Evolutionary conservation across 2,113 vertebrate species (phyloP), one percentile per base, ranked within the genome.

Genomic region (Zosterops hypoxanthus): DNA sequence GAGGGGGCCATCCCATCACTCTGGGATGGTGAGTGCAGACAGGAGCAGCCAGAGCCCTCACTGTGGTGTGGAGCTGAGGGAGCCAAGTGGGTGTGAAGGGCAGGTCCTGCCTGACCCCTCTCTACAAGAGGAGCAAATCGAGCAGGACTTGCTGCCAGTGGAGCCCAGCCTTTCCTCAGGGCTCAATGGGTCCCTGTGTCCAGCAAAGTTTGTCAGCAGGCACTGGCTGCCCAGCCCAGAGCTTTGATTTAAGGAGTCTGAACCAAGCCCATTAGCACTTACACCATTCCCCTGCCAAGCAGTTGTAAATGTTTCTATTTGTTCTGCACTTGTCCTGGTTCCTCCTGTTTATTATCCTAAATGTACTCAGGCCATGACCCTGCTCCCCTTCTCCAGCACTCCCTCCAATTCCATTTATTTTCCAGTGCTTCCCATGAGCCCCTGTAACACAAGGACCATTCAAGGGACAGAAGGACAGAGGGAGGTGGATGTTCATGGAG

Each of bases 11-110:
- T 12, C 26, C 5, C 36, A 20, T 34, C 23, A 0, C 61, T 47
- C 33, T 33, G 24, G 24, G 69, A 28, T 36, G 3, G 2, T 1
- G 4, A 28, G 53, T 36, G 46, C 0, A 0, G 49, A 3, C 1
- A 2, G 47, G 24, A 88, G n/a, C 29, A 17, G 41, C 46, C 3
- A 3, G 59, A 33, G 63, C 39, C 3, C 4, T 31, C 24, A 1
- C 64, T 42, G 77, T 2, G 33, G 7, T 56, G 57, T 17, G 55
- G n/a, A 2, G 6, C 50, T 25, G 56, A 24, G 55, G 50, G 46
- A 59, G 75, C 70, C 55, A 19, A 6, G 64, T 6, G 64, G 24
- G 23, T 42, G 57, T 50, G 52, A 93, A 78, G 70, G 8, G 44
- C 64, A 61, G 59, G 50, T 63, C 8, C 39, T 78, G 47, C 66